Base-by-base conservation (phyloP, 2,888 invertebrate species). In the Gastracanthus pulcherrimus region DNA sequence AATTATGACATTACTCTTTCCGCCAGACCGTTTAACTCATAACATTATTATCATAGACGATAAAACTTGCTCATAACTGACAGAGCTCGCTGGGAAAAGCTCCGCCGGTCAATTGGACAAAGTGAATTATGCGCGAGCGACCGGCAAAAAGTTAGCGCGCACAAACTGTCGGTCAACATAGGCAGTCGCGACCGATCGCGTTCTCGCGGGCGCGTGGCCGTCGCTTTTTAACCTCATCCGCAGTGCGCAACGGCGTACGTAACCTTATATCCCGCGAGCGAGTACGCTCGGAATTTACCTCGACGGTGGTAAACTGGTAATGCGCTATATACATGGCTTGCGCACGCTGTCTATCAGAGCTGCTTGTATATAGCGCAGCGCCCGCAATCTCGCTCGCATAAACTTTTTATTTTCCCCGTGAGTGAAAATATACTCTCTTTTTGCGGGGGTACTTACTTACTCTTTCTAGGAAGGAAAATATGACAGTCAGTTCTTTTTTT, bases 161-260 rank as follows among this genome's bases (percentile, higher is more conserved):
- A n/a, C 6, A 62, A 62, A 31, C 9, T 11, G 62, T 36, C 60
- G 16, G 48, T 48, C 48, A 2, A 6, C 7, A 48, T 48, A 48
- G 48, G 7, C 48, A 2, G 13, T 9, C 19, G 34, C 58, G 62
- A 38, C 55, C 62, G 74, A 45, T 34, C 74, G 48, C 64, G 48
- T 74, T 64, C 26, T 16, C 34, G 34, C 9, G 71, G n/a, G n/a
- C n/a, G n/a, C 13, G 13, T 45, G 13, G 7, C 67, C 45, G 55
- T 70, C 6, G 70, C 55, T 55, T 70, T 69, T 70, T 70, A 70
- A 70, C 70, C 70, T 70, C 55, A 55, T 70, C 67, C 45, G 6
- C n/a, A 34, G 48, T 51, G n/a, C n/a, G n/a, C 51, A 45, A 11
- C 36, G 5, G 31, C 23, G 51, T 36, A n/a, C n/a, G n/a, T n/a